These are phyloP conservation scores for Cryptocephalus moraei DNA, from an alignment of 2,888 invertebrate species.

Conservation along the genomic window DNA sequence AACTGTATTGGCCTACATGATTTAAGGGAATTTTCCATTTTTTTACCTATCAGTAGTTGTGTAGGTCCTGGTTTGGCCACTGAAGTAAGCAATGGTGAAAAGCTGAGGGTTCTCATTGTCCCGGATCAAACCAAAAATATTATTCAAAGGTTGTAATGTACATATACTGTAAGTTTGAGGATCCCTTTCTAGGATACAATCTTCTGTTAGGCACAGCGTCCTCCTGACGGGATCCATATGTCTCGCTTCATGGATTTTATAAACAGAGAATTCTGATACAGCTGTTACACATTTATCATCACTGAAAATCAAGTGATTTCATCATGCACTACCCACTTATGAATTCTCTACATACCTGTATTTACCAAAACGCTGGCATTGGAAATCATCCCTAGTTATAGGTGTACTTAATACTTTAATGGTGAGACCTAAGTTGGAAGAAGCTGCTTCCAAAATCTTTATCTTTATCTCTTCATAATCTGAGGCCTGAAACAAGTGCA, in stretches of 20 bases:
- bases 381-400: constrained; percentile 79
- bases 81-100: constrained; percentile 89
- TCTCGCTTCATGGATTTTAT: constrained; percentile 75
- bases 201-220: constrained; percentile 88
- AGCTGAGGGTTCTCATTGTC: constrained; percentile 86
- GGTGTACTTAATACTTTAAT: constrained; percentile 71
- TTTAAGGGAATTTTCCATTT: not conserved
- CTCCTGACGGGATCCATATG: constrained; percentile 79
- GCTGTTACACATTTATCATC: constrained; percentile 94
- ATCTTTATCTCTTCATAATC: constrained; percentile 81
- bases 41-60: constrained; percentile 79
- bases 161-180: constrained; percentile 92
- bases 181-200: constrained; percentile 92
- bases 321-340: not conserved
- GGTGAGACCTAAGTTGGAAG: constrained; percentile 67
- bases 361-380: constrained; percentile 81
- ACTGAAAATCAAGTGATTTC: constrained; percentile 39
- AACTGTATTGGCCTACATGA: too few relatives aligned
- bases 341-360: constrained; percentile 53
- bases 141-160: constrained; percentile 69
- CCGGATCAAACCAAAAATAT: constrained; percentile 86
- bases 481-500: constrained; percentile 82
- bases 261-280: constrained; percentile 90
- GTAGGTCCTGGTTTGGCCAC: constrained; percentile 81
- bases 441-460: constrained; percentile 75